A percentile compares a stretch with the other conserved stretches of the same genome.
These are phyloP conservation scores for Protomyctophum bolini DNA, from an alignment of 2,113 vertebrate genomes.

Conservation along the genomic window DNA sequence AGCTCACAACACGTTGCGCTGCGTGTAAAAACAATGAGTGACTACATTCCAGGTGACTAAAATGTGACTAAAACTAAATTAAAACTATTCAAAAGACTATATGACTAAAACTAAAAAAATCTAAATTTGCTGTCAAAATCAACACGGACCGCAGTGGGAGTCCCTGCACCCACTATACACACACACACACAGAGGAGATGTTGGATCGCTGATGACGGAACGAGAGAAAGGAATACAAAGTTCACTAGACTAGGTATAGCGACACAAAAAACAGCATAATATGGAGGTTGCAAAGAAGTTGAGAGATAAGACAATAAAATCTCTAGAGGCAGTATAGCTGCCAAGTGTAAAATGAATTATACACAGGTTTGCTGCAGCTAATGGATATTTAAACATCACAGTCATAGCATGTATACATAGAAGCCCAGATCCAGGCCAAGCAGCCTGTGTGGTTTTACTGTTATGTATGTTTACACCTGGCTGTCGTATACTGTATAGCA, in stretches of 20 bases:
- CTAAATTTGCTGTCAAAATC: no score
- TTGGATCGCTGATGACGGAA: no score
- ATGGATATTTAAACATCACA: not conserved
- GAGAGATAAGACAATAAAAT: not conserved
- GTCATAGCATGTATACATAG: not conserved
- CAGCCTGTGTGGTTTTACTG: no score
- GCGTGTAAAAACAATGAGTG: slow-evolving; percentile 64
- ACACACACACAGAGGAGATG: not conserved
- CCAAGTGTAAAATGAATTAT: not conserved
- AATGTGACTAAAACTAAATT: no score
- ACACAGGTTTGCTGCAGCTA: not conserved
- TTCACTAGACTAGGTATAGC: no score
- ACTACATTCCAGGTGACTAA: slow-evolving; percentile 2
- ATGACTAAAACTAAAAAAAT: slow-evolving; percentile 26
- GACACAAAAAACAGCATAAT: no score
- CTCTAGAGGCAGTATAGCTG: not conserved
- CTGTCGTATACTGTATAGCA: no score
- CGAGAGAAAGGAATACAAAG: no score
- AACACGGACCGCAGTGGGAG: no score
- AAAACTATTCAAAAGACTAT: not conserved
- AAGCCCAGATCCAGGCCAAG: not conserved
- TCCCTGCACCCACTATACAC: slow-evolving; percentile 26
- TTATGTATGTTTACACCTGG: no score
- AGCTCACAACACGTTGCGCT: no score
- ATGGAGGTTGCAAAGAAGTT: no score